Conservation (phyloP, 2,797 vertebrate species). For the Microctenopoma stevenorrisi region DNA sequence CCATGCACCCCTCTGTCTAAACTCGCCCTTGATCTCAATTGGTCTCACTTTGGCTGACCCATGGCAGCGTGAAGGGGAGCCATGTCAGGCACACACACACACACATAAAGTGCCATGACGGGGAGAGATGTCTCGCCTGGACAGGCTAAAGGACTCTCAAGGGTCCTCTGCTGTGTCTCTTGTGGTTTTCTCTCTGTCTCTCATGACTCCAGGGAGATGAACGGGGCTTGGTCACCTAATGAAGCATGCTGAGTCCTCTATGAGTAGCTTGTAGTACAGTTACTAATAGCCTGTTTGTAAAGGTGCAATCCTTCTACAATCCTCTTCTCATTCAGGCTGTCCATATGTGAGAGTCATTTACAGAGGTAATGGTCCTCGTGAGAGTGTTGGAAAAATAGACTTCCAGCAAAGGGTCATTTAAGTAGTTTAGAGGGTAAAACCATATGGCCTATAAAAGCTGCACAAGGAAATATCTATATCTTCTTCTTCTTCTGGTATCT, state of each 20-base stretch:
- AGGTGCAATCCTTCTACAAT: conserved; percentile 35
- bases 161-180: conserved; percentile 57
- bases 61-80: conserved; percentile 77
- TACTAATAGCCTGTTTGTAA: conserved; percentile 40
- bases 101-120: conserved; percentile 66
- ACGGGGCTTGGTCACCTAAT: conserved; percentile 62
- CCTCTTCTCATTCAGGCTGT: conserved; percentile 14
- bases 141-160: conserved; percentile 69
- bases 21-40: conserved; percentile 82
- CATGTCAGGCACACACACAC: conserved; percentile 57
- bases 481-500: neutral
- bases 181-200: conserved; percentile 35
- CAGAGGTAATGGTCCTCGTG: conserved; percentile 5
- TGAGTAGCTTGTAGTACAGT: conserved; percentile 52
- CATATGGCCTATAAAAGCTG: no score
- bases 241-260: conserved; percentile 58
- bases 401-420: neutral
- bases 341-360: conserved; percentile 12
- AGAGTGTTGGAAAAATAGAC: conserved; percentile 2
- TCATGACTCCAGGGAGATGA: conserved; percentile 57
- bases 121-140: conserved; percentile 70
- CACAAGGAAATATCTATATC: neutral
- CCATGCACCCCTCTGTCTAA: conserved; percentile 70
- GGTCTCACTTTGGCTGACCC: conserved; percentile 77
- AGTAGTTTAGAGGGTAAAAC: no score